phyloP scores from a whole-genome alignment of 2,888 invertebrate species.

The Drosophila neotestacea region DNA sequence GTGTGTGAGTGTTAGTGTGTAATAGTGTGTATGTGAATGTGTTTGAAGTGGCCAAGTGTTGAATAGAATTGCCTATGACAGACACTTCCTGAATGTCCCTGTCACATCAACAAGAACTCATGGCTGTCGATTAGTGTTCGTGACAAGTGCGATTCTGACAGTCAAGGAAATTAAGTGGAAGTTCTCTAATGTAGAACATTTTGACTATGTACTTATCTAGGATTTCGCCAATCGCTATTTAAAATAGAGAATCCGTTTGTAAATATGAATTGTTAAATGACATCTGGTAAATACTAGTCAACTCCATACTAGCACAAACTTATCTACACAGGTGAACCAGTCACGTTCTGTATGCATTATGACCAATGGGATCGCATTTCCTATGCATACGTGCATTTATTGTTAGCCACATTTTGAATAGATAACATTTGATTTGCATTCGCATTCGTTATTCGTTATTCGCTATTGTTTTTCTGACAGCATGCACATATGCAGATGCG shows the following conservation, averaged over 20 bases:
- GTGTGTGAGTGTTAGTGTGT: constrained; percentile 4
- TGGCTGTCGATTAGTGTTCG: constrained; percentile 38
- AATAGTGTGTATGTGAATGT: constrained; percentile 1
- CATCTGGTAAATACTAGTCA: neutral
- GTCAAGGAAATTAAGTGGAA: constrained; percentile 49
- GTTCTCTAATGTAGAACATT: constrained; percentile 21
- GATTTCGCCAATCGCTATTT: constrained; percentile 1
- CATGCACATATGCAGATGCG: neutral
- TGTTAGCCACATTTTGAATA: constrained; percentile 7
- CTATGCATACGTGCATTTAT: neutral
- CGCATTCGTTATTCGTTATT: constrained; percentile 16
- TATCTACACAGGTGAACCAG: neutral
- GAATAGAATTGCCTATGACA: constrained; percentile 34
- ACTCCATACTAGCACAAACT: neutral
- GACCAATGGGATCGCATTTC: constrained; percentile 3
- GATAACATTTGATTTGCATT: constrained; percentile 29
- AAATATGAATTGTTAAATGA: constrained; percentile 3
- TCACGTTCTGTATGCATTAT: constrained; percentile 10
- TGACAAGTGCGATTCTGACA: constrained; percentile 40
- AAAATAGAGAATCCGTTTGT: constrained; percentile 9
- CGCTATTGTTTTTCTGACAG: constrained; percentile 10
- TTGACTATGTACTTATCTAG: constrained; percentile 9
- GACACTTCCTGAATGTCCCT: constrained; percentile 20
- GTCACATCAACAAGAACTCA: constrained; percentile 31
- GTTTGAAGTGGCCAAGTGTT: constrained; percentile 33